These are phyloP conservation scores for Petrocephalus zakoni DNA, from an alignment of 2,113 vertebrate species.

Conservation along the genomic window DNA sequence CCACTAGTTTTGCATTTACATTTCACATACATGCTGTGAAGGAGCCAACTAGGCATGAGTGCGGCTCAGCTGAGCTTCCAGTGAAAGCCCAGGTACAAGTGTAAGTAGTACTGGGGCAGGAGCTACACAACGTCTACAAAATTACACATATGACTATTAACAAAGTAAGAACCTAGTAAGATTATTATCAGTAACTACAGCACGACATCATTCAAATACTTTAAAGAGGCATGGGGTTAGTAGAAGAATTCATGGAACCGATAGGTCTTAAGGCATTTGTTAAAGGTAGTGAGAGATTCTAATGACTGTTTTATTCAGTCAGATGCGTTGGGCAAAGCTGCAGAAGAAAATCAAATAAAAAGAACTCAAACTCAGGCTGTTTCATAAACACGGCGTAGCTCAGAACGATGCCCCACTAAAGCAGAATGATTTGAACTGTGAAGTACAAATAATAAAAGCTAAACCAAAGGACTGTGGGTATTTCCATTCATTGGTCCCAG, in stretches of 20 bases:
- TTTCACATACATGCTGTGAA: not conserved
- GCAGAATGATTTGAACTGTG: constrained; percentile 4
- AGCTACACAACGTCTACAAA: not conserved
- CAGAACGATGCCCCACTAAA: not conserved
- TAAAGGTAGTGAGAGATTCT: not conserved
- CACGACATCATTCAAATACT: not conserved
- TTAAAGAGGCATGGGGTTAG: not conserved
- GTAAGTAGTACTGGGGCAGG: not conserved
- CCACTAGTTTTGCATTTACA: not conserved
- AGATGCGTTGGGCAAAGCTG: not conserved
- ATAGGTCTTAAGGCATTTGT: not conserved
- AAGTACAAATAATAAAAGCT: not conserved
- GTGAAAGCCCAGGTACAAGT: not conserved
- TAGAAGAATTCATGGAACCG: not conserved
- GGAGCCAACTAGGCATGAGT: not conserved
- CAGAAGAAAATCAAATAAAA: not conserved
- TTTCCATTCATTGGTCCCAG: constrained; percentile 2
- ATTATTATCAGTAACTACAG: not conserved
- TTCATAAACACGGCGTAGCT: constrained; percentile 11
- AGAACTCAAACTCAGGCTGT: constrained; percentile 5
- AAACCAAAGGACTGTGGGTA: not conserved
- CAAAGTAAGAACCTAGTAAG: not conserved
- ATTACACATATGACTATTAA: not conserved
- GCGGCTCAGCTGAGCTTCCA: not conserved
- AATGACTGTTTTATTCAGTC: constrained; percentile 29